Percentiles rank a stretch among this genome's conserved stretches.
These are phyloP conservation scores for Pomatorhinus ruficollis DNA, from an alignment of 2,113 vertebrate genomes.

Conservation along the genomic window DNA sequence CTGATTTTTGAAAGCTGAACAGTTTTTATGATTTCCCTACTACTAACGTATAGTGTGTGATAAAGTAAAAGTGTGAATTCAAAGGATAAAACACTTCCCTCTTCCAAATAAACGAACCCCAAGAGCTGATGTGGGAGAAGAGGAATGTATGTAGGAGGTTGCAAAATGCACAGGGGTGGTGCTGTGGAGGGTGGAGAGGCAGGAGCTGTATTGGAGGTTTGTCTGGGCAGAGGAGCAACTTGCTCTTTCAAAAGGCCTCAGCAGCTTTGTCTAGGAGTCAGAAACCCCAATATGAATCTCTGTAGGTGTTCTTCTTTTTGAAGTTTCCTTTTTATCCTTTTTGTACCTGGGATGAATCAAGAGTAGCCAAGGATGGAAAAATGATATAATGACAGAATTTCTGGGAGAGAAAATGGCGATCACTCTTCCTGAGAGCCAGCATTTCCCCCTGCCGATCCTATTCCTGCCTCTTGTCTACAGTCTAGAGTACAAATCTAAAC, in stretches of 20 bases:
- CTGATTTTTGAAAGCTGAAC: neutral
- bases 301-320: neutral
- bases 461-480: neutral
- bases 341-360: neutral
- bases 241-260: neutral
- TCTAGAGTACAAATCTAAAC: neutral
- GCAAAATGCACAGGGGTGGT: neutral
- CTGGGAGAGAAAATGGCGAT: neutral
- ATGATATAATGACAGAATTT: neutral
- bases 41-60: fast-evolving
- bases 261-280: neutral
- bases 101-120: fast-evolving
- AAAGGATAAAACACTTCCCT: neutral
- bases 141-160: neutral
- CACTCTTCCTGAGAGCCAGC: fast-evolving
- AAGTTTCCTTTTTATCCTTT: neutral
- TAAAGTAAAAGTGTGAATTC: neutral
- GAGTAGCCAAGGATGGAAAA: neutral
- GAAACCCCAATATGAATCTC: neutral
- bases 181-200: neutral
- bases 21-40: neutral
- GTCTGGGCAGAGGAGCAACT: neutral
- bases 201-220: neutral
- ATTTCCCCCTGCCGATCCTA: neutral
- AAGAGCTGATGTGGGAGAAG: neutral